Evolutionary conservation across 2,888 invertebrate genomes (phyloP).

Genomic region (Apamea sordens): DNA sequence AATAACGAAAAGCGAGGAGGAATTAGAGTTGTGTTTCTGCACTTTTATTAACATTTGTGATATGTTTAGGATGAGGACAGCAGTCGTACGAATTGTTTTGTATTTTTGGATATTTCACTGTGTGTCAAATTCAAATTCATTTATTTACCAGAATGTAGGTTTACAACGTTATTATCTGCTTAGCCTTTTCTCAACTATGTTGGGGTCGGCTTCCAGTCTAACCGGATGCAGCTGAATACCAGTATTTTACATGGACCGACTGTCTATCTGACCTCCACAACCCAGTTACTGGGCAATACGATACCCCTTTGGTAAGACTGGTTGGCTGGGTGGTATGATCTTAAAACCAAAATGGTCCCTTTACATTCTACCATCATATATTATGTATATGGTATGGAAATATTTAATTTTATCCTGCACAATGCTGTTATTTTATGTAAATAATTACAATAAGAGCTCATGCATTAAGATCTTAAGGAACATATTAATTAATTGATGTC

Average conservation of each 20-base stretch:
- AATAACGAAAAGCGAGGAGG: conserved; percentile 7
- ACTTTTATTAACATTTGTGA: neutral
- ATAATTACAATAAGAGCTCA: too few species aligned
- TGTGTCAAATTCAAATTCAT: neutral
- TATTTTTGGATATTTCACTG: neutral
- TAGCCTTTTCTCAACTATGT: too few species aligned
- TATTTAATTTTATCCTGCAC: too few species aligned
- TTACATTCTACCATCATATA: too few species aligned
- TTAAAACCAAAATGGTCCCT: too few species aligned
- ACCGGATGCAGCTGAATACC: neutral
- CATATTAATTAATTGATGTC: too few species aligned
- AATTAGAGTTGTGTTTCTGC: neutral
- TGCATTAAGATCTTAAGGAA: too few species aligned
- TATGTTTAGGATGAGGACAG: neutral
- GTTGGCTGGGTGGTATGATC: too few species aligned
- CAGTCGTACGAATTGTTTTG: neutral
- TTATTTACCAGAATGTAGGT: neutral
- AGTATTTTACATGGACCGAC: neutral
- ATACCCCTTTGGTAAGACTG: neutral
- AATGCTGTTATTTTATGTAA: too few species aligned
- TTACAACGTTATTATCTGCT: too few species aligned
- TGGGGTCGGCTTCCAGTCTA: neutral
- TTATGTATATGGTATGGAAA: too few species aligned
- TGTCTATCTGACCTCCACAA: neutral
- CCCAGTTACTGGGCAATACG: neutral